Evolutionary conservation across 2,888 invertebrate species (phyloP), one percentile per base, ranked within the genome.

Genomic region (Trissonchulus latispiculum): DNA sequence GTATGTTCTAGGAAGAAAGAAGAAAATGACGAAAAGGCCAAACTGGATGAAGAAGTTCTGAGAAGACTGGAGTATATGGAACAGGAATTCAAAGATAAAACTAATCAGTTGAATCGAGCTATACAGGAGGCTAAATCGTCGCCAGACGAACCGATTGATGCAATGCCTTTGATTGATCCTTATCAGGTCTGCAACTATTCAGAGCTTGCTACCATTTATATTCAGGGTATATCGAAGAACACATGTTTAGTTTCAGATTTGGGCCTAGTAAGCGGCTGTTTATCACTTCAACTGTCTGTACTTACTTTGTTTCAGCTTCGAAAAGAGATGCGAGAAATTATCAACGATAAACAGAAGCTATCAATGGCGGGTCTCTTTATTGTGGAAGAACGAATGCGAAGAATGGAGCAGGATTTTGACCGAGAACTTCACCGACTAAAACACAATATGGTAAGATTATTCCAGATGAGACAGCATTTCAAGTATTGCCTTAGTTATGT

Each of bases 311-410:
- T 80, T 70, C 71, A 80, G 80, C 74, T 81, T 2, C 77, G 80
- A 0, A 78, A 80, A 3, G 81, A 81, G 61, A 81, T 81, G 80
- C 81, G 81, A 67, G 78, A 79, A 0, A 81, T 81, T 18, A 77
- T 81, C 2, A 78, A 80, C 1, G 81, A 81, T 72, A 81, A 81
- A 75, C 81, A 80, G 76, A 81, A 81, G 70, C 72, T 81, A 72
- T 79, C 78, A 66, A 81, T 81, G 81, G 81, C 81, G 69, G 81
- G 81, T 1, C 74, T 81, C 36, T 72, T 81, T 67, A 80, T 80
- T 70, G 64, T 81, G 61, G 81, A 81, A 73, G 81, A 81, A 76
- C 81, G 80, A 73, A 80, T 81, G 76, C 77, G 77, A 15, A 72
- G 79, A 29, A 80, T 81, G 8, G 81, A 81, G 72, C 75, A 77